phyloP scores from a whole-genome alignment of 1,140 invertebrate species.

The Muscidifurax raptorellus region DNA sequence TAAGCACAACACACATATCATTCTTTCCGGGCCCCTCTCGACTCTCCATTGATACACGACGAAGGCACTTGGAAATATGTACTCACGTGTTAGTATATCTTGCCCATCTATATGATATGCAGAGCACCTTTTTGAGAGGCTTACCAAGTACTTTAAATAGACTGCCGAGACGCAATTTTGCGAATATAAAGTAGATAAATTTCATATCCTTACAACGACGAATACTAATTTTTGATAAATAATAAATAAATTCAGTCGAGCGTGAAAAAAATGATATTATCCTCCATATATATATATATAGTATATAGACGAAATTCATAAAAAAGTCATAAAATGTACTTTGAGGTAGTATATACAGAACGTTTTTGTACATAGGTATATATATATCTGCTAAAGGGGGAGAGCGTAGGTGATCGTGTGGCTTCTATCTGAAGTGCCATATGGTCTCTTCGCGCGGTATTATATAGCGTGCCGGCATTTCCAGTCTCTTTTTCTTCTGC shows the following conservation, averaged over 20 bases:
- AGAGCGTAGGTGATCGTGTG: neutral
- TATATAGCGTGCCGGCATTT: conserved; percentile 4
- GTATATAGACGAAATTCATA: neutral
- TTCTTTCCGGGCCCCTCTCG: neutral
- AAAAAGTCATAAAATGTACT: neutral
- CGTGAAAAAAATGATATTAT: no score
- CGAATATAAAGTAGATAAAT: neutral
- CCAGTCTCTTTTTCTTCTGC: conserved; percentile 38
- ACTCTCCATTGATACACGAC: neutral
- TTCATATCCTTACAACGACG: no score
- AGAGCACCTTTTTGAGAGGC: neutral
- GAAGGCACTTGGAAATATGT: neutral
- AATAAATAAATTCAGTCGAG: no score
- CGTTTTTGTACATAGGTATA: no score
- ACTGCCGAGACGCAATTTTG: neutral
- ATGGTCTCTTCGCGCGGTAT: conserved; percentile 49
- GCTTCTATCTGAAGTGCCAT: conserved; percentile 61
- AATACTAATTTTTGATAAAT: no score
- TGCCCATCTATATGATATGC: no score
- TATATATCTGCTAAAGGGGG: neutral
- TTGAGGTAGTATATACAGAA: no score
- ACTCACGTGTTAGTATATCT: no score
- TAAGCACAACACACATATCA: neutral
- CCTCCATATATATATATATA: no score
- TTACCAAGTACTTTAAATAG: neutral